Base-by-base conservation (phyloP, 1,140 invertebrate genomes). In the Teleopsis dalmanni region DNA sequence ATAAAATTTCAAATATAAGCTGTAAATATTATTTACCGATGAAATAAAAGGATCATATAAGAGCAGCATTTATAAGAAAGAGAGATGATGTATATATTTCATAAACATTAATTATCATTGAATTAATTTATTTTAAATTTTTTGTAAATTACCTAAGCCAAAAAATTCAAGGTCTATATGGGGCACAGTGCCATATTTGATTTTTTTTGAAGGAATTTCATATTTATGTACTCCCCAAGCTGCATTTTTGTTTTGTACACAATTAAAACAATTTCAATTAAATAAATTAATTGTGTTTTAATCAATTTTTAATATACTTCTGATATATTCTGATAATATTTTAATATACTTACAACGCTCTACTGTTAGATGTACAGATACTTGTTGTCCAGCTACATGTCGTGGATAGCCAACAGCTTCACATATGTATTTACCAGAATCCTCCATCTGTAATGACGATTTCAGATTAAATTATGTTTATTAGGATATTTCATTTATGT, bases 391-490 rank as follows among this genome's bases (percentile, higher is more conserved):
- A 11, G 71, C 67, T 16, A 67, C 65, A 38, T 61, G 55, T 48
- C 27, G 55, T 26, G 62, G 72, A 59, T 81, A 84, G 16, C 78
- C 79, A 16, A 81, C 65, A 4, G 89, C 88, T 70, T 88, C 82
- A 69, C 91, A 95, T 40, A 88, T 77, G 66, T 94, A 95, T 1
- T 76, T 77, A 27, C 91, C 90, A 22, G 77, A 73, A 53, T 94
- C 83, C 26, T 83, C 77, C 0, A 84, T 48, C 78, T 85, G 52
- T 14, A 34, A 27, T 16, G n/a, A 25, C 9, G 26, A 55, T 5
- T 8, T 29, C 13, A 2, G 2, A 16, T 37, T 4, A 23, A 21
- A 21, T 21, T 23, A 35, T 29, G 34, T 35, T 40, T 40, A 22
- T 18, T 18, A 5, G 5, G 7, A 40, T 1, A 13, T 36, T 40